Evolutionary conservation across 2,113 vertebrate species (phyloP), one percentile per base, ranked within the genome.

Genomic region (Tichodroma muraria): DNA sequence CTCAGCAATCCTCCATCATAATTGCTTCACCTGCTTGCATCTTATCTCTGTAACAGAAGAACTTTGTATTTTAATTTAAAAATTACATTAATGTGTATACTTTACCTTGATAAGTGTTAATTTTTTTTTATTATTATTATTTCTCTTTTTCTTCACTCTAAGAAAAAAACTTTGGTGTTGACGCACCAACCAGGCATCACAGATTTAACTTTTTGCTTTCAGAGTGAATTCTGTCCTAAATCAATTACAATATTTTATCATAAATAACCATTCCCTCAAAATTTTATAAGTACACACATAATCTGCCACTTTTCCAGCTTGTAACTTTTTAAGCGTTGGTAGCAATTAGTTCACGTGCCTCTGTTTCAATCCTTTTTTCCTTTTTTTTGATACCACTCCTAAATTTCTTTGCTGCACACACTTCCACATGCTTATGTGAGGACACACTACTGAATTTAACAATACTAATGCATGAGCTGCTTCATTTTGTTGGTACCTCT

Each of bases 1-100:
- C 42, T 95, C 31, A 78, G 24, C 9, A 3, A 10, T 87, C 31
- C 22, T 87, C 49, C 70, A 45, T 76, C 1, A 1, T 31, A 14
- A 77, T 59, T 64, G 33, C 22, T 88, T 75, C 53, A 4, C 0
- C 25, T 49, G 28, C 12, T 88, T 82, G 61, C 9, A 2, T 64
- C 40, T 59, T 52, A 69, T 80, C 12, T 79, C 80, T 95, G 84
- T 53, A 95, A 95, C 40, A 92, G 47, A 95, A 85, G 8, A 94
- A 79, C 89, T 93, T 75, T 19, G 7, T 28, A 71, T 78, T 91
- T 94, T 68, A 66, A 42, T 73, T 73, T 17, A 6, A 80, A 63
- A 64, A 13, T 69, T 40, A 33, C 22, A 44, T 49, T 54, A 63
- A 54, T 72, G 8, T 47, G 22, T 31, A 10, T 10, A 20, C 18